A percentile compares a stretch with the other conserved stretches of the same genome.
These are phyloP conservation scores for Melanchra persicariae DNA, from an alignment of 2,888 invertebrate genomes.

Conservation along the genomic window DNA sequence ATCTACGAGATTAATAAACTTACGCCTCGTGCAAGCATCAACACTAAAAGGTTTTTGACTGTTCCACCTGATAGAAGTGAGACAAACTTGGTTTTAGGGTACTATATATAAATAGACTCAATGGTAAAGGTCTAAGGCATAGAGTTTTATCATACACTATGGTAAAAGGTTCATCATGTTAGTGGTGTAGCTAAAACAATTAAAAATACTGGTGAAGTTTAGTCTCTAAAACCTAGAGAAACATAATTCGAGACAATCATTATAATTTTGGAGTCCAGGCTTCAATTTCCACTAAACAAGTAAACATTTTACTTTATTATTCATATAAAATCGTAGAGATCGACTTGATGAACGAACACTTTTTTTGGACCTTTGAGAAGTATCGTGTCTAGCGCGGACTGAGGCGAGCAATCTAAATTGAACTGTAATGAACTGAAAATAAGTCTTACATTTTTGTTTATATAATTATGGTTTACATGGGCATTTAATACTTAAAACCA, in stretches of 20 bases:
- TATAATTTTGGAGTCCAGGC: constrained; percentile 41
- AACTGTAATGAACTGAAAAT: constrained; percentile 47
- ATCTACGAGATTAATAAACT: background rate
- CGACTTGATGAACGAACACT: constrained; percentile 53
- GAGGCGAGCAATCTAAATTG: constrained; percentile 58
- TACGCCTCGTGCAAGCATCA: background rate
- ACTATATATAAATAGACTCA: no score
- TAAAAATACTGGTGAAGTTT: background rate
- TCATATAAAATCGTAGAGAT: constrained; percentile 56
- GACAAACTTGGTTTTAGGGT: no score
- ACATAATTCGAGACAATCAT: constrained; percentile 33
- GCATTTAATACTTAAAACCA: constrained; percentile 29
- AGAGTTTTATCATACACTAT: no score
- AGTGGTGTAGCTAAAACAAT: background rate
- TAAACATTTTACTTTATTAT: constrained; percentile 38
- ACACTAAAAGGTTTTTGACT: background rate
- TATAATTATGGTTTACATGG: constrained; percentile 35
- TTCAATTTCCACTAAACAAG: constrained; percentile 54
- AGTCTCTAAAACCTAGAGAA: constrained; percentile 32
- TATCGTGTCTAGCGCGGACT: constrained; percentile 49
- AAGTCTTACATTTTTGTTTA: constrained; percentile 63
- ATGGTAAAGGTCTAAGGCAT: no score
- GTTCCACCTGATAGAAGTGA: background rate
- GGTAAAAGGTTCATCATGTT: background rate
- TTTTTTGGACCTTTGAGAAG: constrained; percentile 52